Base-by-base conservation (phyloP, 2,797 vertebrate genomes). In the Takifugu rubripes region DNA sequence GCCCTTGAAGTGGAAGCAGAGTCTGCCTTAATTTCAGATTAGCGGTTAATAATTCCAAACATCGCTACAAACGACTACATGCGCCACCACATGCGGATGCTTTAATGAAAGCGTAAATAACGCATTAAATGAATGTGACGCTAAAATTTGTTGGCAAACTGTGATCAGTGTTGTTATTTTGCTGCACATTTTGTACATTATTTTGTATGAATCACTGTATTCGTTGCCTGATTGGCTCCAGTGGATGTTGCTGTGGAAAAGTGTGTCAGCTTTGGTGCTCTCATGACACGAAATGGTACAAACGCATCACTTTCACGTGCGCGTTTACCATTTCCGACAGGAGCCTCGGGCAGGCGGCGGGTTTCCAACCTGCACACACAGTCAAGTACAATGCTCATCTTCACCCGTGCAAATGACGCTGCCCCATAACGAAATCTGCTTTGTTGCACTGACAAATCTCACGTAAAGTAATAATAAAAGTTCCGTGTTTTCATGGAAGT, bases 341-440 rank as follows among this genome's bases (percentile, higher is more conserved):
- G 49, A 68, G 68, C 56, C 61, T 52, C 10, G 14, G 63, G 66
- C 62, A 51, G 64, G 47, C 27, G 64, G 56, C 54, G 54, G 27
- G n/a, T 44, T 63, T 59, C 55, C 10, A 1, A 40, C 45, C 29
- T 11, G n/a, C 51, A 54, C 49, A 50, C 44, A 11, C 25, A 10
- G 44, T 65, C 58, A 64, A 49, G 51, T 54, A 66, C 53, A 36
- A 36, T 47, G 40, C 65, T 68, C 55, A 40, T 12, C 12, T 6
- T 44, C n/a, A 7, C 43, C 43, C 15, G 16, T 54, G 45, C 68
- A 78, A 76, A 79, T 31, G 42, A 53, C 73, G 64, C 69, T 52
- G 60, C 70, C 58, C 16, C 74, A 54, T 55, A 71, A 72, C 66
- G 62, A 53, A 75, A 79, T 73, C 58, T 52, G 61, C 64, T 66